Conservation (phyloP, 2,888 invertebrate species). For the Cremastinae sp. region DNA sequence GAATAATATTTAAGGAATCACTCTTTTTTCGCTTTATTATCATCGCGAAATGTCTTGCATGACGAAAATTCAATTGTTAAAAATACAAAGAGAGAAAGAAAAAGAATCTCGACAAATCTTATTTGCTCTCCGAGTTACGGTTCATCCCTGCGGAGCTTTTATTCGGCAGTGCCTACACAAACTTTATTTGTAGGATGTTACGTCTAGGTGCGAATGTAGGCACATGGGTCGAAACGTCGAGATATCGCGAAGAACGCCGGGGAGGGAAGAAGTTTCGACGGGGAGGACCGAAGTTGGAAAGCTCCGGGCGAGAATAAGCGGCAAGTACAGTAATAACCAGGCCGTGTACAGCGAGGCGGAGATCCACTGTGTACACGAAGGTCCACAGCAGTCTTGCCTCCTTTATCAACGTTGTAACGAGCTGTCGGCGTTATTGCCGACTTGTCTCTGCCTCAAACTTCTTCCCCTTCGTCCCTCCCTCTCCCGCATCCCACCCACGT, state of each 20-base stretch:
- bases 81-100: background rate
- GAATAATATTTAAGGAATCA: too few relatives aligned
- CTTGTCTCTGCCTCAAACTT: conserved; percentile 70
- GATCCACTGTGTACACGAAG: conserved; percentile 32
- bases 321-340: background rate
- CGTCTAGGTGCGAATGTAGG: too few relatives aligned
- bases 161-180: too few relatives aligned
- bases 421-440: conserved; percentile 78
- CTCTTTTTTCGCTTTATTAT: background rate
- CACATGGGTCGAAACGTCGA: conserved; percentile 24
- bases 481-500: conserved; percentile 52
- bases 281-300: conserved; percentile 39
- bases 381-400: conserved; percentile 66
- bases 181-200: too few relatives aligned
- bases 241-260: conserved; percentile 17
- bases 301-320: conserved; percentile 42
- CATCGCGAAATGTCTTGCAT: too few relatives aligned
- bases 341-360: background rate
- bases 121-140: too few relatives aligned
- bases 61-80: too few relatives aligned
- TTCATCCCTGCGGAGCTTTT: too few relatives aligned
- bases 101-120: too few relatives aligned
- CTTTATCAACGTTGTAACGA: conserved; percentile 80
- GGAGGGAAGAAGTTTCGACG: background rate
- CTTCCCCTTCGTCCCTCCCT: conserved; percentile 24